Conservation (phyloP, 1,140 invertebrate species). For the Bombus ignitus region DNA sequence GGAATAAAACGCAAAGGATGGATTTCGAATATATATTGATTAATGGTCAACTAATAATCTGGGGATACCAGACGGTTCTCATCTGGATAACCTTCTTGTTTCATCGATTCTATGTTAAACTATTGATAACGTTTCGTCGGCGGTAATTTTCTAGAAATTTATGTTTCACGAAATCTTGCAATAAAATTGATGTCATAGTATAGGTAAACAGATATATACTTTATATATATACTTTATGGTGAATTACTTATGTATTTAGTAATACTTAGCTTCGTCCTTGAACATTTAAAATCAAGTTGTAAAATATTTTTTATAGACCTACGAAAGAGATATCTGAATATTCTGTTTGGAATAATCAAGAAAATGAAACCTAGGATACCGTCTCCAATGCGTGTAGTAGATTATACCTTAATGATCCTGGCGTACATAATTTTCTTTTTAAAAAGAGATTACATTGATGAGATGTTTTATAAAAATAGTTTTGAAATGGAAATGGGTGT, state of each 20-base stretch:
- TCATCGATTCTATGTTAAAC: neutral
- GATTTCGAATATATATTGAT: neutral
- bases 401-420: no score
- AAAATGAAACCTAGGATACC: neutral
- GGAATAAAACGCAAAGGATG: neutral
- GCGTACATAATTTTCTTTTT: neutral
- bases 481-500: neutral
- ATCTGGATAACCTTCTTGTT: neutral
- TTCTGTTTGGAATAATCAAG: neutral
- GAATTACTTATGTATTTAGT: neutral
- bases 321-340: neutral
- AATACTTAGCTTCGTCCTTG: neutral
- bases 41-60: neutral
- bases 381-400: neutral
- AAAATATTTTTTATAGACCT: neutral
- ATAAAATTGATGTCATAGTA: no score
- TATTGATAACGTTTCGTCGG: no score
- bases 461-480: neutral
- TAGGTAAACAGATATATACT: neutral
- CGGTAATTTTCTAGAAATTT: neutral
- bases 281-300: neutral
- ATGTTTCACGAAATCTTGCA: neutral
- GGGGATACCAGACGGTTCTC: no score
- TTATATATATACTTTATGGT: neutral
- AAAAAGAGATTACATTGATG: neutral